Evolutionary conservation across 2,113 vertebrate species (phyloP).

Genomic region (Phyllopteryx taeniolatus): DNA sequence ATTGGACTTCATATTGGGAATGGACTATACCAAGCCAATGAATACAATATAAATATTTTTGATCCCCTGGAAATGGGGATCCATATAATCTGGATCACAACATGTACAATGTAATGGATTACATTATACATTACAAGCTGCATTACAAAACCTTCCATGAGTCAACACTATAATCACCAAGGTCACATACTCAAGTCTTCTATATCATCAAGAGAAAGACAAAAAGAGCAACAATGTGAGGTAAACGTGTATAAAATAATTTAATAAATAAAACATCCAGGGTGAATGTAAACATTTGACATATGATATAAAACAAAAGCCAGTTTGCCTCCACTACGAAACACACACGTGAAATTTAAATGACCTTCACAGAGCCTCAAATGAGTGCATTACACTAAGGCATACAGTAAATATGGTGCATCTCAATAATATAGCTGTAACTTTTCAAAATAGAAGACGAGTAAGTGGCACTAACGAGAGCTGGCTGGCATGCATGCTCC

Average conservation of each 20-base stretch:
- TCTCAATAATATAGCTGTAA: constrained; percentile 23
- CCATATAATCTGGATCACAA: too few species aligned
- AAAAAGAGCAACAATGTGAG: constrained; percentile 12
- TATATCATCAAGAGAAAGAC: background rate
- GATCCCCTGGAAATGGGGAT: too few species aligned
- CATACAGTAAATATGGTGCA: constrained; percentile 31
- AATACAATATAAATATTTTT: too few species aligned
- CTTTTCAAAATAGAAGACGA: constrained; percentile 28
- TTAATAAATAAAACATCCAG: constrained; percentile 66
- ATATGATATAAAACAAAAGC: constrained; percentile 51
- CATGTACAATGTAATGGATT: too few species aligned
- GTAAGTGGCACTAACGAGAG: constrained; percentile 43
- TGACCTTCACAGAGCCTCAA: constrained; percentile 21
- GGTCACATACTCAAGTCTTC: background rate
- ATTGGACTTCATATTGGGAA: too few species aligned
- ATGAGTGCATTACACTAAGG: constrained; percentile 43
- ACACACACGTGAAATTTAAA: constrained; percentile 22
- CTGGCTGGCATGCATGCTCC: constrained; percentile 44
- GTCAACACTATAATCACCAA: background rate
- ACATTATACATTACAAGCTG: too few species aligned
- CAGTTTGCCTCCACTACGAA: constrained; percentile 32
- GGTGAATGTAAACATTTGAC: constrained; percentile 60
- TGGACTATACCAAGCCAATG: too few species aligned
- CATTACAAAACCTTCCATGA: too few species aligned
- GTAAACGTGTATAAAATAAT: constrained; percentile 61